phyloP scores from a whole-genome alignment of 2,888 invertebrate genomes.

The Suillia variegata region DNA sequence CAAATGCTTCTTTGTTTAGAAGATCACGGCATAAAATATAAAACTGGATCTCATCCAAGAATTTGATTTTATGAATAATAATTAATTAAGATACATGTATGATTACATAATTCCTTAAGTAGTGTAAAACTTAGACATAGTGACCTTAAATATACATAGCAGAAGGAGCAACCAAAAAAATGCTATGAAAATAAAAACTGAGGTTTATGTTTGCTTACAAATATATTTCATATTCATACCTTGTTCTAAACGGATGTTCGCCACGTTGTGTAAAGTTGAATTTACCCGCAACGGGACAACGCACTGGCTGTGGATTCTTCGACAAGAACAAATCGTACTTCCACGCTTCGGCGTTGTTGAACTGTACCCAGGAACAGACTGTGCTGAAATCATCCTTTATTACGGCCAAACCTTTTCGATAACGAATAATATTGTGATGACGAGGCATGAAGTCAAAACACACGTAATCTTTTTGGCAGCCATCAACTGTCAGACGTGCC shows the following conservation, averaged over 20 bases:
- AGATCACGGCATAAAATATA: no score
- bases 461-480: constrained; percentile 95
- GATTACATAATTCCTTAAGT: no score
- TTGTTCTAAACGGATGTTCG: constrained; percentile 88
- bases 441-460: constrained; percentile 96
- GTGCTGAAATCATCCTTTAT: constrained; percentile 90
- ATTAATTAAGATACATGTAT: no score
- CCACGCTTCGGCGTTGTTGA: constrained; percentile 83
- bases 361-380: constrained; percentile 94
- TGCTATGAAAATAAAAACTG: neutral
- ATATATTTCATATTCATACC: no score
- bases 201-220: no score
- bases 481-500: constrained; percentile 95
- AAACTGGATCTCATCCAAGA: no score
- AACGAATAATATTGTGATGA: constrained; percentile 94
- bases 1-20: no score
- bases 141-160: no score
- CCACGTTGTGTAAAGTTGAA: constrained; percentile 92
- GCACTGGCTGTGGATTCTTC: constrained; percentile 87
- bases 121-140: no score
- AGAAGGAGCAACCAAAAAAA: neutral
- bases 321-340: constrained; percentile 82
- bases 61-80: no score
- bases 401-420: constrained; percentile 84
- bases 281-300: constrained; percentile 96